Evolutionary conservation across 2,113 vertebrate species (phyloP), one percentile per base, ranked within the genome.

Genomic region (Eleginops maclovinus): DNA sequence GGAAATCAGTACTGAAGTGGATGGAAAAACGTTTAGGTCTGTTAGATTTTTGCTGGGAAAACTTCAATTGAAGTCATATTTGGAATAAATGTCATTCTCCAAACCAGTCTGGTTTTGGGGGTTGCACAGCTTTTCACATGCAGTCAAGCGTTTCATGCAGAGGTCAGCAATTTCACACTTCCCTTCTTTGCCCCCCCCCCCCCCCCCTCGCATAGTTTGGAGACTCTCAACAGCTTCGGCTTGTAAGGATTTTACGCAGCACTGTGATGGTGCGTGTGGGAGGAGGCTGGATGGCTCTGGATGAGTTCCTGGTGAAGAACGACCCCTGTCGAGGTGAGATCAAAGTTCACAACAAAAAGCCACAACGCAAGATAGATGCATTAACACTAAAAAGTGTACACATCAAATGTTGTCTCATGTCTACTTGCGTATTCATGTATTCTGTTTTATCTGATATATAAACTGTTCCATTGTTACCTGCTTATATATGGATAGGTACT

Each of bases 221-320:
- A 88, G 98, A 99, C 87, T 99, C 98, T 40, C 98, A 99, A 86
- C 98, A 99, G 87, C 95, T 99, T 24, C 96, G 98, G 5, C 96
- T 99, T 9, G 98, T 99, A 63, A 96, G 98, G 11, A 99, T 99
- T 90, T 92, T 99, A 4, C 94, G 98, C 82, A 99, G 98, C 84
- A 99, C 98, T 0, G 98, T 99, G 82, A 99, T 99, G 98, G 98
- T 99, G 84, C 97, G 98, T 1, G 98, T 99, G 26, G 98, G 98
- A 68, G 98, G 98, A 47, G 98, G 98, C 87, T 99, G 98, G 98
- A 99, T 99, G 98, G 98, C 98, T 0, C 95, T 99, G 1, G 98
- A 99, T 81, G 98, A 99, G 91, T 99, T 99, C 92, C 93, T 99
- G 64, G 98, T 99, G 92, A 99, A 99, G 95, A 99, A 99, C 1